These are phyloP conservation scores for Sarcophaga bullata DNA, from an alignment of 1,140 invertebrate genomes.

Conservation along the genomic window DNA sequence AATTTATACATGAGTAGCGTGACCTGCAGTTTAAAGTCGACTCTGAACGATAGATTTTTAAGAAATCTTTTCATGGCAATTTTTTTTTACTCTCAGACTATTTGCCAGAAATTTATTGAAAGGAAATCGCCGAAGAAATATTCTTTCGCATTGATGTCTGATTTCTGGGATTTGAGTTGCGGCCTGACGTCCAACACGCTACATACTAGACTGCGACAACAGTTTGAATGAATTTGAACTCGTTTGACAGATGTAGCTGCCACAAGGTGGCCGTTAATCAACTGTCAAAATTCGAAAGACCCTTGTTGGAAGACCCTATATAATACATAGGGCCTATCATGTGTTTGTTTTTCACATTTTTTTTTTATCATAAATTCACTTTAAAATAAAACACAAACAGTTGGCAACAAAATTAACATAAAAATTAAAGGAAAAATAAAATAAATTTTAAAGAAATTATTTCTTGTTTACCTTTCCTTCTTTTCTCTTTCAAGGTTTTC, in stretches of 20 bases:
- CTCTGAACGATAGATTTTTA: too few species aligned
- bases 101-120: too few species aligned
- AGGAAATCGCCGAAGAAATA: too few species aligned
- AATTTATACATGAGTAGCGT: too few species aligned
- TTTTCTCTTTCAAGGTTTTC: background rate
- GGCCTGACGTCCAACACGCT: too few species aligned
- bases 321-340: background rate
- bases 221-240: too few species aligned
- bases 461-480: background rate
- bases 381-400: conserved; percentile 14
- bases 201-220: too few species aligned
- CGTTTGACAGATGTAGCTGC: background rate
- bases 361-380: background rate
- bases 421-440: conserved; percentile 19
- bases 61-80: too few species aligned
- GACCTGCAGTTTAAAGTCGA: too few species aligned
- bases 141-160: too few species aligned
- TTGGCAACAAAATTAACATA: conserved; percentile 34
- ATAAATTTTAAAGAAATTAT: conserved; percentile 9
- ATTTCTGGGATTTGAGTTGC: too few species aligned
- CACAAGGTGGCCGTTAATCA: conserved; percentile 2
- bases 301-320: background rate
- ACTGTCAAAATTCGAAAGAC: conserved; percentile 10
- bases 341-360: conserved; percentile 9
- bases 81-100: too few species aligned